Evolutionary conservation across 1,140 invertebrate genomes (phyloP), one percentile per base, ranked within the genome.

Genomic region (Drosophila kepulauana): DNA sequence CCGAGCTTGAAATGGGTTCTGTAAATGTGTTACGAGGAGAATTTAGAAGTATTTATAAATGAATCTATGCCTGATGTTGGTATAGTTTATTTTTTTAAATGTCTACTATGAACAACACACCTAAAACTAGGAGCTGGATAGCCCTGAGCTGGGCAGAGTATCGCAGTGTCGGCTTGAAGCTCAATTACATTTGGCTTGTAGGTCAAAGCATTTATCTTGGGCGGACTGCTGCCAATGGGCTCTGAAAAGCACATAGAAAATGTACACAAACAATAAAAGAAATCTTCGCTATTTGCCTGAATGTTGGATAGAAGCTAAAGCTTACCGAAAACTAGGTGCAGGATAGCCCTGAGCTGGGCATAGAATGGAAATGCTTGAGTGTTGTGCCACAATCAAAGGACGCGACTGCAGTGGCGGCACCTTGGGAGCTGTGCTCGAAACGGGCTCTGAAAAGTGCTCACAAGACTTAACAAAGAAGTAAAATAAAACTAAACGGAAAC

Each of bases 91-190:
- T 13, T 49, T 1, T 1, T 8, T 28, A 3, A 25, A 3, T 3
- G 0, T 25, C 1, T 63, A 49, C 10, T 4, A 8, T 10, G 13
- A 8, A 6, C 1, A 93, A 95, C 94, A 95, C 95, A 93, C 94
- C 94, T 90, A 93, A 93, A 82, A 28, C 61, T 79, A 35, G 95
- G 95, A 70, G 95, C 94, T 70, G 96, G 96, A 93, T 94, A 96
- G 43, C 95, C 95, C 93, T 97, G 96, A 45, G 95, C 95, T 87
- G 95, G 96, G 86, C 96, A 96, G 7, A 96, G 93, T 67, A 96
- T 95, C 5, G 82, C 79, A 1, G 82, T 82, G 56, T 48, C 89
- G 3, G 75, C 64, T 70, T 75, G 51, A n/a, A 71, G 52, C 35
- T 71, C 56, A 65, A 91, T 73, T 11, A 66, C 73, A 7, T 84